These are phyloP conservation scores for Eupithecia vulgata DNA, from an alignment of 2,888 invertebrate genomes.

Conservation along the genomic window DNA sequence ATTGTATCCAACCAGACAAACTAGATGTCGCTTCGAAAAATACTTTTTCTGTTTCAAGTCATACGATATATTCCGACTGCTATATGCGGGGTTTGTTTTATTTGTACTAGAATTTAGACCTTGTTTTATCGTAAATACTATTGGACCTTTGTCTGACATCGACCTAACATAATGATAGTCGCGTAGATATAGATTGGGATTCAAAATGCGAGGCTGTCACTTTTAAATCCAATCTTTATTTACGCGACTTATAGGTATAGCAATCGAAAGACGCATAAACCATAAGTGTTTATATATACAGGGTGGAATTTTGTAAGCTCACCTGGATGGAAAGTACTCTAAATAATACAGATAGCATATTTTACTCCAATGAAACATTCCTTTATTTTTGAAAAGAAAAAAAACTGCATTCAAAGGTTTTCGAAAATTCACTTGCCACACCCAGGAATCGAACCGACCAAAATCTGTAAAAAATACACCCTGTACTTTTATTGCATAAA, in stretches of 20 bases:
- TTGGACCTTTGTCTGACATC: constrained; percentile 16
- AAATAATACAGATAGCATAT: too few species aligned
- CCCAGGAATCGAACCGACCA: too few species aligned
- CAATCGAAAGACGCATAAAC: constrained; percentile 19
- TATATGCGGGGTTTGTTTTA: constrained; percentile 46
- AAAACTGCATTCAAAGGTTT: too few species aligned
- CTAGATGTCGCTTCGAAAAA: constrained; percentile 1
- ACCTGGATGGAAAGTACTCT: too few species aligned
- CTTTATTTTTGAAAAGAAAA: too few species aligned
- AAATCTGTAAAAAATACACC: too few species aligned
- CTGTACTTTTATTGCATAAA: too few species aligned
- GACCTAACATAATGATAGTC: not conserved
- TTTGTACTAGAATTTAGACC: constrained; percentile 67
- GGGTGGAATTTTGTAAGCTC: too few species aligned
- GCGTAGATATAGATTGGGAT: not conserved
- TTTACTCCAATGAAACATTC: too few species aligned
- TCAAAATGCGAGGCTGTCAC: not conserved
- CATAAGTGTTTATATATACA: too few species aligned
- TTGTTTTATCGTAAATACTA: constrained; percentile 38
- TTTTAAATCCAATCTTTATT: constrained; percentile 18
- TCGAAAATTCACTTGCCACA: too few species aligned
- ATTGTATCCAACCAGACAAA: not conserved
- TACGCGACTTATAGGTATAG: not conserved
- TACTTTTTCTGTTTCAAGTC: constrained; percentile 9
- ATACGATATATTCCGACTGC: constrained; percentile 52